Base-by-base conservation (phyloP, 2,797 vertebrate genomes). In the Podargus strigoides region DNA sequence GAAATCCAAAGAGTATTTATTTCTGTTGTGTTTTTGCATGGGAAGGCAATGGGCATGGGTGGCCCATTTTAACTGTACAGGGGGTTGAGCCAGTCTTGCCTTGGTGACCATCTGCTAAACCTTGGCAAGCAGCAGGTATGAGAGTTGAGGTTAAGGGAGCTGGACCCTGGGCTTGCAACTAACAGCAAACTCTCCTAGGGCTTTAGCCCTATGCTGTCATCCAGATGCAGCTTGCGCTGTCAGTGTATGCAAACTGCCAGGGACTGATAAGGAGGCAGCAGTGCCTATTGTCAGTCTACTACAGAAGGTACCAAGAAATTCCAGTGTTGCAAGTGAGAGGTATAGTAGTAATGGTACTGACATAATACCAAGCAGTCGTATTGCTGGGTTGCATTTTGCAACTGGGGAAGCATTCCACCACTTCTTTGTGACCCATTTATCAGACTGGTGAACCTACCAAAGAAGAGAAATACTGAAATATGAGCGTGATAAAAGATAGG, bases 241-340 rank as follows among this genome's bases (percentile, higher is more conserved):
- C 52, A 70, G 47, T 30, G 26, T 32, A 22, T 79, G 36, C 58
- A 53, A 56, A 56, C 34, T 87, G 24, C 22, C 19, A 32, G 32
- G 34, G 24, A 27, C 30, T 79, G 63, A 36, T 30, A 69, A 7
- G 18, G 39, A 64, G 24, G 23, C 28, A 80, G 13, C 3, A 14
- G 10, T 37, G 22, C n/a, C n/a, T 77, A 5, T 24, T 67, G 68
- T 52, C 30, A 72, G 28, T 63, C n/a, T 50, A 4, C 28, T 41
- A 15, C 21, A 59, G 53, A 41, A 89, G 2, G 3, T 14, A 52
- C 8, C 30, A 34, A 47, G 37, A 53, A 70, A 93, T 86, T 59
- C 28, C 39, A 55, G 44, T 0, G 0, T 8, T 55, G 20, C 26
- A 30, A 41, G 11, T 16, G 32, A 77, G 20, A 1, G 3, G 8